Conservation (phyloP, 2,113 vertebrate genomes). For the Echinops telfairi region DNA sequence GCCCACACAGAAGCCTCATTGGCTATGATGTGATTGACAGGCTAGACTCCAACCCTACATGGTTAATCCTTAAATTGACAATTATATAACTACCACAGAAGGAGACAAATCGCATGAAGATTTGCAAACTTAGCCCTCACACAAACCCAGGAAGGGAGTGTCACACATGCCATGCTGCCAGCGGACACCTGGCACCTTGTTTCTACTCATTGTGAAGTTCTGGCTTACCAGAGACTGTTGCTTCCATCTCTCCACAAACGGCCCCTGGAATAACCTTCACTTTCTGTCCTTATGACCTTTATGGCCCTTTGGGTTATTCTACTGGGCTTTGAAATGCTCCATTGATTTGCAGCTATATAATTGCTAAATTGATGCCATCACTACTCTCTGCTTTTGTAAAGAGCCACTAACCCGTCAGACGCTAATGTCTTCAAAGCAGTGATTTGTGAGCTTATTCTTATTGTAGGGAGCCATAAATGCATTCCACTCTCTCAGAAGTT, state of each 20-base stretch:
- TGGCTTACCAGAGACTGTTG: not conserved
- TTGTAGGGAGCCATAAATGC: not conserved
- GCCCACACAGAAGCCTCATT: too few relatives aligned
- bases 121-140: not conserved
- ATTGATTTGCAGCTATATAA: constrained; percentile 37
- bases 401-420: not conserved
- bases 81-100: not conserved
- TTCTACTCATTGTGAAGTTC: not conserved
- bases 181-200: not conserved
- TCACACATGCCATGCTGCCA: not conserved
- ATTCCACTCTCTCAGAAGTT: not conserved
- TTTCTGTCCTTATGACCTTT: not conserved
- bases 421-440: not conserved
- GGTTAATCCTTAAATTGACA: too few relatives aligned
- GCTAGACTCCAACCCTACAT: too few relatives aligned
- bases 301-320: constrained; percentile 39
- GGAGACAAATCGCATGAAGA: constrained; percentile 18
- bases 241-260: not conserved
- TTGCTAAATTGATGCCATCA: not conserved
- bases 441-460: not conserved
- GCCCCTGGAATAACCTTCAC: constrained; percentile 2
- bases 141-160: not conserved
- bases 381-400: not conserved
- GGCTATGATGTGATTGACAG: too few relatives aligned
- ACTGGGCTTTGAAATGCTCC: not conserved